Evolutionary conservation across 2,888 invertebrate genomes (phyloP).

Genomic region (Alsophila aescularia): DNA sequence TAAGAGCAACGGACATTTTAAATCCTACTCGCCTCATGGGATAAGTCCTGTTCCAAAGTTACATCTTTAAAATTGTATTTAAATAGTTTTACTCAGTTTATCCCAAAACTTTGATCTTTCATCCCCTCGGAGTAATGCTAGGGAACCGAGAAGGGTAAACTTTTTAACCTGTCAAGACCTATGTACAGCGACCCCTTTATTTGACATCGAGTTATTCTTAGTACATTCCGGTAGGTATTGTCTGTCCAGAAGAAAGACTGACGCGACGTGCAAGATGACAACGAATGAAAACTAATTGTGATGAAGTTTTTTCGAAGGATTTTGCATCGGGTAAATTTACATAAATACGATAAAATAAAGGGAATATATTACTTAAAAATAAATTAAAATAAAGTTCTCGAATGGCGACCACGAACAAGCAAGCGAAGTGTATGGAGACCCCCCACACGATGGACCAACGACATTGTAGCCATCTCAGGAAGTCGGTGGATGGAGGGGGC

Average conservation of each 20-base stretch:
- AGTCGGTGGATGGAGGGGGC: no score
- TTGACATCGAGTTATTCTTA: background rate
- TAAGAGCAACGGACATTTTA: background rate
- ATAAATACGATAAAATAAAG: no score
- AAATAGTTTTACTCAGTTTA: slow-evolving; percentile 26
- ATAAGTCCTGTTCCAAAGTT: slow-evolving; percentile 13
- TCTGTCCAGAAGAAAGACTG: background rate
- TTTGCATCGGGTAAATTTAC: no score
- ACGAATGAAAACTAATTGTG: no score
- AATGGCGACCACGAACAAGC: no score
- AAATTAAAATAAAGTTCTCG: no score
- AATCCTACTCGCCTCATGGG: slow-evolving; percentile 6
- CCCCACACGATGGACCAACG: no score
- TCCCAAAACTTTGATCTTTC: slow-evolving; percentile 30
- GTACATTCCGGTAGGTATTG: background rate
- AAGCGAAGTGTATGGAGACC: no score
- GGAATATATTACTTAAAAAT: no score
- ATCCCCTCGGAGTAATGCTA: slow-evolving; percentile 9
- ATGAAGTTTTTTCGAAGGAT: no score
- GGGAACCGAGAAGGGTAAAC: slow-evolving; percentile 14
- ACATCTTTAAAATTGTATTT: slow-evolving; percentile 24
- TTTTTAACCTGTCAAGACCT: slow-evolving; percentile 16
- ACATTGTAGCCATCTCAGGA: no score
- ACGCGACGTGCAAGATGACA: background rate
- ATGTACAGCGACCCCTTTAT: slow-evolving; percentile 15